Evolutionary conservation across 2,113 vertebrate genomes (phyloP).

Genomic region (Microtus pennsylvanicus): DNA sequence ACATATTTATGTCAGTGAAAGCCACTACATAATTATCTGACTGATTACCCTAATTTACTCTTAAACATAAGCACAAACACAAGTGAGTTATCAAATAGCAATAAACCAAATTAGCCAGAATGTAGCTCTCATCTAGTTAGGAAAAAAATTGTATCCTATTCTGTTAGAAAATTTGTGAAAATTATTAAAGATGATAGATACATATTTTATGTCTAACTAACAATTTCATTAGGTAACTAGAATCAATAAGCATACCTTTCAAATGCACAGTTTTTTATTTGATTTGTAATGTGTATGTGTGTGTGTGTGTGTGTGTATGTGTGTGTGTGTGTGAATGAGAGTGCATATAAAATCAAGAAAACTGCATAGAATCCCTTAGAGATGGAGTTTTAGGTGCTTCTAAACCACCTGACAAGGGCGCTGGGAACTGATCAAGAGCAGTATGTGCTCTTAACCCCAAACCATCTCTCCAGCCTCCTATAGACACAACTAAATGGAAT

Average conservation of each 20-base stretch:
- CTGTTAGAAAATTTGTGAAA: conserved; percentile 19
- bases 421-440: not conserved
- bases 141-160: not conserved
- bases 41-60: not conserved
- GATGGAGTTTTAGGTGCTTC: too few relatives aligned
- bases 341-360: not conserved
- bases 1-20: not conserved
- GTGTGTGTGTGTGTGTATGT: not conserved
- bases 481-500: conserved; percentile 56
- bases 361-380: not conserved
- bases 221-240: conserved; percentile 9
- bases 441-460: not conserved
- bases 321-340: too few relatives aligned
- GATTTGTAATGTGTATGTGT: not conserved
- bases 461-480: not conserved
- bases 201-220: not conserved
- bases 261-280: not conserved
- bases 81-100: not conserved
- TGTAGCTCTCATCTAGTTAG: conserved; percentile 41
- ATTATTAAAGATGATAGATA: conserved; percentile 7
- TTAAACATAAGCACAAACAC: conserved; percentile 33
- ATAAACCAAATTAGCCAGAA: conserved; percentile 31
- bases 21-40: not conserved
- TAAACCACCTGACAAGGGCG: not conserved
- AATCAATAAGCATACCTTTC: not conserved